phyloP scores from a whole-genome alignment of 2,113 vertebrate genomes.

The Ptyas mucosa region DNA sequence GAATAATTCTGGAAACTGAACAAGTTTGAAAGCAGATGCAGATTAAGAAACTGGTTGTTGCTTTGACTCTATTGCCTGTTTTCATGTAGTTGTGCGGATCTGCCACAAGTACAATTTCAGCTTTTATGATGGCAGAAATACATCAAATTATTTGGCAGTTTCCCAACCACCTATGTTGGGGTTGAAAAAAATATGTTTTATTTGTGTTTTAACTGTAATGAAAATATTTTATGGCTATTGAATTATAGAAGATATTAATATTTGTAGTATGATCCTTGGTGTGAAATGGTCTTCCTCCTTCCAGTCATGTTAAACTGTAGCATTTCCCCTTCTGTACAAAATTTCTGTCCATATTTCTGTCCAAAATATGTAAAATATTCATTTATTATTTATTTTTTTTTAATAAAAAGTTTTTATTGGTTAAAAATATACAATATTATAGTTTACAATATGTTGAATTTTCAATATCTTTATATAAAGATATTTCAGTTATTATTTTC shows the following conservation, averaged over 20 bases:
- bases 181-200: neutral
- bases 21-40: neutral
- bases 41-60: neutral
- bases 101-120: neutral
- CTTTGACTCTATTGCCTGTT: neutral
- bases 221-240: neutral
- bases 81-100: neutral
- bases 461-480: too few relatives aligned
- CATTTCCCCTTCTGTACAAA: neutral
- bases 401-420: too few relatives aligned
- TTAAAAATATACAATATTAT: too few relatives aligned
- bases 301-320: neutral
- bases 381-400: neutral
- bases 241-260: neutral
- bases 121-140: neutral
- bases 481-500: too few relatives aligned
- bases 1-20: neutral
- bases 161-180: neutral
- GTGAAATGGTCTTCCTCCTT: neutral
- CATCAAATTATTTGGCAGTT: neutral
- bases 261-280: neutral
- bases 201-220: neutral
- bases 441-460: too few relatives aligned
- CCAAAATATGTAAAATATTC: neutral
- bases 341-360: neutral